phyloP scores from a whole-genome alignment of 2,888 invertebrate genomes.

The Drosophila affinis region DNA sequence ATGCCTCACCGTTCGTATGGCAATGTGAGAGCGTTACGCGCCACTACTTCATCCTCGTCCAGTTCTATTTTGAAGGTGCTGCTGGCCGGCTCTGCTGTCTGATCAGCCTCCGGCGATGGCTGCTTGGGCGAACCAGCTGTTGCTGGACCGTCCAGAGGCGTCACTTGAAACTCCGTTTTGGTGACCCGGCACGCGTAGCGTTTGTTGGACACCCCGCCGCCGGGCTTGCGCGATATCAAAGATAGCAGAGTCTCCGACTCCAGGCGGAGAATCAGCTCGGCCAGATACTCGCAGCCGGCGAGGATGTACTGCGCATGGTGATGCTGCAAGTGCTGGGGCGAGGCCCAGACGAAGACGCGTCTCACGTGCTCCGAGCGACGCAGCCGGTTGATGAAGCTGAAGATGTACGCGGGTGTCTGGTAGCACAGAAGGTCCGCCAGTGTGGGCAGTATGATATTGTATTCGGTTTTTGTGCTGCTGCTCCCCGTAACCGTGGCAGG shows the following conservation, averaged over 20 bases:
- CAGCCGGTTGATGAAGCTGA: constrained; percentile 75
- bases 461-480: constrained; percentile 46
- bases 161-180: constrained; percentile 74
- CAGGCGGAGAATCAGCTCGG: constrained; percentile 79
- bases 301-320: constrained; percentile 72
- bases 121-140: constrained; percentile 16
- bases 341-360: constrained; percentile 82
- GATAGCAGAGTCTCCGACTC: constrained; percentile 68
- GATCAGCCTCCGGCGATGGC: constrained; percentile 18
- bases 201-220: constrained; percentile 79
- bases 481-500: not conserved
- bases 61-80: constrained; percentile 83
- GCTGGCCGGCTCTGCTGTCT: constrained; percentile 41
- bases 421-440: constrained; percentile 78
- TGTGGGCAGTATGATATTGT: constrained; percentile 79
- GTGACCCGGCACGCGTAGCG: constrained; percentile 73
- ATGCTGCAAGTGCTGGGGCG: constrained; percentile 69
- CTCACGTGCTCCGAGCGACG: constrained; percentile 71
- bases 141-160: constrained; percentile 39
- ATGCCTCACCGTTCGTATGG: constrained; percentile 82
- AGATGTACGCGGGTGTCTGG: constrained; percentile 71
- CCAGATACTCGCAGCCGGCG: constrained; percentile 81
- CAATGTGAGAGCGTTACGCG: constrained; percentile 82
- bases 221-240: constrained; percentile 75
- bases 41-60: constrained; percentile 82